Evolutionary conservation across 2,888 invertebrate genomes (phyloP), one percentile per base, ranked within the genome.

Genomic region (Oligia latruncula): DNA sequence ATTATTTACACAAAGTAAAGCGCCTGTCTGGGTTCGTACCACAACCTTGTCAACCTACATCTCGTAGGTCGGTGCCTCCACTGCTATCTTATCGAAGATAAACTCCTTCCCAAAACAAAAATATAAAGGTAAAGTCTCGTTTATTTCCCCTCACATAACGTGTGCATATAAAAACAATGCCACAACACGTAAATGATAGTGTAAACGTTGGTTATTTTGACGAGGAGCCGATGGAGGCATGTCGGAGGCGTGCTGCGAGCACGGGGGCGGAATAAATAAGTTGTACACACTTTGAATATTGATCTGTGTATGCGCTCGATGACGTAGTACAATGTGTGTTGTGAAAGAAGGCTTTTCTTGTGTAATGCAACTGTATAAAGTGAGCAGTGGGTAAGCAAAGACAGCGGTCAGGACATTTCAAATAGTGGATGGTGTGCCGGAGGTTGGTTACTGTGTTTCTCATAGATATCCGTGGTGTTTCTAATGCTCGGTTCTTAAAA

Each of bases 181-280:
- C 68, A 87, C 77, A 78, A 80, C 71, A 74, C 74, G 76, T 78
- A 80, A 85, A 84, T 78, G 84, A 80, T 85, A 85, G 80, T 87
- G 78, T 87, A 85, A 86, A 87, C 85, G 90, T 84, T 87, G 82
- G 82, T 81, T 91, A 87, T 90, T 91, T 88, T 87, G 91, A 90
- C 87, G 87, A 83, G 79, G 67, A 83, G 77, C 70, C 82, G 83
- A 83, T 82, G 72, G 76, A 82, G 82, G 84, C 86, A 81, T 86
- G 87, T 88, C 49, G 75, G 73, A 82, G 89, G 88, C 84, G 88
- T 88, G 84, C 80, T 84, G 60, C 71, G 74, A 85, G 83, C 78
- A 75, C 78, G 71, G 80, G 78, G 89, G 88, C 83, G 88, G 90
- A 89, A 90, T 91, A 90, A 88, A 88, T 89, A 89, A 88, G 77